Base-by-base conservation (phyloP, 1,140 invertebrate genomes). In the Plectrocnemia conspersa region DNA sequence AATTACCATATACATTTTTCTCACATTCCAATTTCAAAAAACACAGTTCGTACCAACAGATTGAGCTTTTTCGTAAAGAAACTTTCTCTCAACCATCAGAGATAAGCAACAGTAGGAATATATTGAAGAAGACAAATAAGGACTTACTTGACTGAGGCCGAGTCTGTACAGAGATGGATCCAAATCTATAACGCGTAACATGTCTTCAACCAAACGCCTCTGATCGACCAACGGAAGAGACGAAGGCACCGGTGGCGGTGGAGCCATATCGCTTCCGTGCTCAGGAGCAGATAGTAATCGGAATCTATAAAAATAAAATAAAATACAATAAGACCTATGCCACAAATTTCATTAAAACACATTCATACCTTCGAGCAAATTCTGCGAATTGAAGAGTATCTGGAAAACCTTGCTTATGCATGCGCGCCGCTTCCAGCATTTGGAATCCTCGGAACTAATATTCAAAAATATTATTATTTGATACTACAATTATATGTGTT, bases 351-450 rank as follows among this genome's bases (percentile, higher is more conserved):
- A n/a, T 9, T 9, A 9, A 32, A 32, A 32, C 1, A 22, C 3
- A 16, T 18, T 18, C 19, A 46, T 61, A 75, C 73, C 87, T 82
- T 58, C 92, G 80, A 52, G 88, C 78, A 66, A 98, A 97, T 73
- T 97, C 93, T 22, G 82, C 77, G 40, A 94, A 82, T 35, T 84
- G 85, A 78, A 97, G 82, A 64, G 88, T 83, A 66, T 93, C 90
- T 2, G 93, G 93, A 73, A 91, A 97, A 25, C 93, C 93, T 74
- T 93, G 88, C 65, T 95, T 93, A 74, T 93, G 85, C 36, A 97
- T 77, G 16, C 93, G 79, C 9, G 94, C 83, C 13, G 90, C 86
- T 63, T 95, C 89, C 35, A 97, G 76, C 18, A 97, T 82, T 76
- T 97, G 89, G 58, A 86, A 85, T 16, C 93, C 91, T 63, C 93